Conservation (phyloP, 2,113 vertebrate species). For the Eulacestoma nigropectus region DNA sequence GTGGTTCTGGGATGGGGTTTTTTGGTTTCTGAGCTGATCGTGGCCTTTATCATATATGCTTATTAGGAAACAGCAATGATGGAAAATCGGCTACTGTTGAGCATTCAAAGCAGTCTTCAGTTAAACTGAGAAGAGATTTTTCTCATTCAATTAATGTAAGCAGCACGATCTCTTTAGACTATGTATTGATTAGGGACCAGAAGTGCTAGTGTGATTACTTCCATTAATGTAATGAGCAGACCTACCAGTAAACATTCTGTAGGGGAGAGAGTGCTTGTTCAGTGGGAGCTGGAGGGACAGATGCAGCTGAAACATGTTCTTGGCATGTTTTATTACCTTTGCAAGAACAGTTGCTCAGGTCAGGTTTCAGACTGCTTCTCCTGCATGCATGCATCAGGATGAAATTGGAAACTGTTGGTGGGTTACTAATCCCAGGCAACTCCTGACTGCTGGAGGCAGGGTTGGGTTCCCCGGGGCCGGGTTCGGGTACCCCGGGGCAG, state of each 20-base stretch:
- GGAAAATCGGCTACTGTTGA: background rate
- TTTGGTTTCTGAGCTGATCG: background rate
- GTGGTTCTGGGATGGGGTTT: background rate
- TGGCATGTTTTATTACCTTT: background rate
- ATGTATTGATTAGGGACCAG: background rate
- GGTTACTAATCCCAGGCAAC: accelerated
- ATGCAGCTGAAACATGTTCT: background rate
- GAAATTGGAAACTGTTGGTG: background rate
- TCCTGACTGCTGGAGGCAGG: too few relatives aligned
- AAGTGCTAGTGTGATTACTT: background rate
- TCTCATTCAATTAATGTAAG: background rate
- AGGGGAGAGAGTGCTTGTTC: background rate
- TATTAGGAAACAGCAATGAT: background rate
- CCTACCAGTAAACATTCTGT: background rate
- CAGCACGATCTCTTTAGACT: background rate
- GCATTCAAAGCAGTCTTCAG: background rate
- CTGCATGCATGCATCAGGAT: background rate
- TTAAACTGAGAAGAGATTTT: background rate
- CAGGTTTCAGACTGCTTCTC: background rate
- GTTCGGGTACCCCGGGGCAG: too few relatives aligned
- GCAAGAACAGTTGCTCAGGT: background rate
- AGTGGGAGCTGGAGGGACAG: background rate
- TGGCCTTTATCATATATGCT: background rate
- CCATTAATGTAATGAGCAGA: background rate
- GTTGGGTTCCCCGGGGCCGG: too few relatives aligned